These are phyloP conservation scores for Biston stratarius DNA, from an alignment of 2,888 invertebrate genomes.

Conservation along the genomic window DNA sequence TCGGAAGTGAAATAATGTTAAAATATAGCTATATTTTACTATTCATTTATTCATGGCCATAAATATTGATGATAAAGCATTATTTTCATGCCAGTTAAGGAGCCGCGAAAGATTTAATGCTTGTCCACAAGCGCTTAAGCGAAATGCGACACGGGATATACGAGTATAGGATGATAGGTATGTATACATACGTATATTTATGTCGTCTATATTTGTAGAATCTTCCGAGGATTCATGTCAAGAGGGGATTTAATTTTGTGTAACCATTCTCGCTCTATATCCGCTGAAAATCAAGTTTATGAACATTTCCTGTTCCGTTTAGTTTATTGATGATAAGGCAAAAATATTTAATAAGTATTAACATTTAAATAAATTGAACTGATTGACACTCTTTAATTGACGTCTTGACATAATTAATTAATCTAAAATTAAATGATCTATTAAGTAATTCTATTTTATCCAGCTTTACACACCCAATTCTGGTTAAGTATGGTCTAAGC, in stretches of 20 bases:
- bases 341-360: no score
- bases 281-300: conserved; percentile 39
- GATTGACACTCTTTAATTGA: no score
- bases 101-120: conserved; percentile 44
- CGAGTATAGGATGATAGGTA: background rate
- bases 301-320: conserved; percentile 34
- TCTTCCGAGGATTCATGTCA: conserved; percentile 45
- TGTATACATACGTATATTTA: no score
- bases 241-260: conserved; percentile 42
- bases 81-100: conserved; percentile 39
- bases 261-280: conserved; percentile 42
- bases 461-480: no score
- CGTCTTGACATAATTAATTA: no score
- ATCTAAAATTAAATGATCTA: no score
- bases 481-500: no score
- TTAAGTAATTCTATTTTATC: no score
- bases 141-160: conserved; percentile 36
- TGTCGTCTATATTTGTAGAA: conserved; percentile 45
- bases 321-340: no score
- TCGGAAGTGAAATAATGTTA: no score
- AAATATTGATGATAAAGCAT: conserved; percentile 38
- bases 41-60: conserved; percentile 4
- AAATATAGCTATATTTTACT: no score
- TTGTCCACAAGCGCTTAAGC: conserved; percentile 37
- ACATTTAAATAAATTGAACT: no score